These are phyloP conservation scores for Bergia puertoricense DNA, from an alignment of 92 coral and sea anemone species.

Conservation along the genomic window DNA sequence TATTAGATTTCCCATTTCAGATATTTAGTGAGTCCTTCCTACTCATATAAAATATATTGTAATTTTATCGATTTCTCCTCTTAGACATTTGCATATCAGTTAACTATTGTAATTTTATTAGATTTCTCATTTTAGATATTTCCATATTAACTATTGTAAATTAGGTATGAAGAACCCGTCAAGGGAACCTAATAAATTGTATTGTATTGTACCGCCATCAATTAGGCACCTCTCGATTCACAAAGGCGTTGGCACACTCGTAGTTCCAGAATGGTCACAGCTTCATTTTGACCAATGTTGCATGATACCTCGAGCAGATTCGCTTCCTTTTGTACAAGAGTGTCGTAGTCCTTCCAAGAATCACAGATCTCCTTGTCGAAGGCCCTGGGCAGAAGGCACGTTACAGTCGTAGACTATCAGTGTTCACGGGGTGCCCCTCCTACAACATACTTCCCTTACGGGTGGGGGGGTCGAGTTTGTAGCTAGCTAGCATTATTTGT, in stretches of 20 bases:
- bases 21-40: too few relatives aligned
- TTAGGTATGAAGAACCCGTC: too few relatives aligned
- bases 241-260: conserved; percentile 4
- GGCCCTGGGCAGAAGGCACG: conserved; percentile 37
- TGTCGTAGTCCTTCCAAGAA: neutral
- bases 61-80: too few relatives aligned
- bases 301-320: neutral
- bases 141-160: too few relatives aligned
- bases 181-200: too few relatives aligned
- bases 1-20: too few relatives aligned
- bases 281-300: conserved; percentile 40
- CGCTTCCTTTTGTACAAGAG: conserved; percentile 12
- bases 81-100: too few relatives aligned
- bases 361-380: conserved; percentile 15
- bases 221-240: too few relatives aligned
- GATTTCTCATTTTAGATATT: too few relatives aligned
- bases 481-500: neutral
- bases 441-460: neutral
- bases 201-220: too few relatives aligned
- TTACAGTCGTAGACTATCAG: conserved; percentile 5
- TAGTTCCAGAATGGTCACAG: conserved; percentile 33
- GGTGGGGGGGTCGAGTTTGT: neutral
- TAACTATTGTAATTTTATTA: too few relatives aligned
- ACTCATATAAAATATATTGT: too few relatives aligned
- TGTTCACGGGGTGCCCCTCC: neutral